Conservation (phyloP, 1,140 invertebrate species). For the Nylanderia fulva region DNA sequence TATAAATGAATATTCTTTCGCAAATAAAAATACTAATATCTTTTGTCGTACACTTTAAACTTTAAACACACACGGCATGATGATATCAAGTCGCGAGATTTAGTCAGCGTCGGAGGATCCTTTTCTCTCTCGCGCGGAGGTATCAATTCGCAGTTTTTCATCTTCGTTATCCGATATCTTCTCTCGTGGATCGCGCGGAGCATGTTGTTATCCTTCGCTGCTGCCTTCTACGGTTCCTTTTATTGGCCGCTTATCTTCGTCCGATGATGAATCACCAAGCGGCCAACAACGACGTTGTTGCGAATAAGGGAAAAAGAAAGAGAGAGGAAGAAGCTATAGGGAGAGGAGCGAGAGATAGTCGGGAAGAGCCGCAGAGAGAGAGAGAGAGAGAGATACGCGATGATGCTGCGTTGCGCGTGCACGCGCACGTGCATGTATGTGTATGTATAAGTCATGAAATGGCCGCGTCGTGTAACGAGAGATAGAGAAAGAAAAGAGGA, state of each 20-base stretch:
- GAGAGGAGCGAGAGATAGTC: constrained; percentile 33
- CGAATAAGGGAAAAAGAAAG: background rate
- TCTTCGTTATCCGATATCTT: constrained; percentile 62
- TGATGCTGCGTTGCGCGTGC: constrained; percentile 50
- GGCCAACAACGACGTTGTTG: constrained; percentile 50
- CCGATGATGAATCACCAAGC: constrained; percentile 74
- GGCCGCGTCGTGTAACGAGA: constrained; percentile 60
- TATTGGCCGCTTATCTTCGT: constrained; percentile 74
- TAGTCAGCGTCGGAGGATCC: constrained; percentile 37
- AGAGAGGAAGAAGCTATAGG: constrained; percentile 22
- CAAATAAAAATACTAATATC: background rate
- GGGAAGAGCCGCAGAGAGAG: no score
- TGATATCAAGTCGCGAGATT: constrained; percentile 20
- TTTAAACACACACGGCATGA: background rate
- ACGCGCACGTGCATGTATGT: background rate
- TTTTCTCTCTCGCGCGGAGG: constrained; percentile 1
- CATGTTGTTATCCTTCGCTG: constrained; percentile 60
- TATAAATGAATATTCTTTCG: background rate
- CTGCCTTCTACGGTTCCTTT: constrained; percentile 70
- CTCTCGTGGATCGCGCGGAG: constrained; percentile 58
- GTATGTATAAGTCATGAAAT: constrained; percentile 64
- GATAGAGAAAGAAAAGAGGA: constrained; percentile 49
- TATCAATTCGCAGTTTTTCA: constrained; percentile 65
- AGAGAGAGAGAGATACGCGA: constrained; percentile 58
- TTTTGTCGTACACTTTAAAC: background rate